Evolutionary conservation across 2,888 invertebrate genomes (phyloP).

Genomic region (Dryobotodes eremita): DNA sequence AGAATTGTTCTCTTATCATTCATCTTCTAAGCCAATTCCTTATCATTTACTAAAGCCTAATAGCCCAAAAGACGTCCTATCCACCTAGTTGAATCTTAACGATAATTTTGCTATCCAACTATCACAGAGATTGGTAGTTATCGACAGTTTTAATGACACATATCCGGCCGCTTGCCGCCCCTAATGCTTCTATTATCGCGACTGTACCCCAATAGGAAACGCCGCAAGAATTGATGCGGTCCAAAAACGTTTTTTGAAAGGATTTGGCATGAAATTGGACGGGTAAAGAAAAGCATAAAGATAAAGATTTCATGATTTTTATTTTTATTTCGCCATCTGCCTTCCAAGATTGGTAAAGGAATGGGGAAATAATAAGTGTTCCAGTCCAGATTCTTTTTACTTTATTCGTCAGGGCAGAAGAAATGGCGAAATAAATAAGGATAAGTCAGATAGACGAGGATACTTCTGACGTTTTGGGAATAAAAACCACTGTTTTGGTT

Average conservation of each 20-base stretch:
- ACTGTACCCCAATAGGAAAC: slow-evolving; percentile 5
- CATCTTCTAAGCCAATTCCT: neutral
- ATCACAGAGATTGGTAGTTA: slow-evolving; percentile 1
- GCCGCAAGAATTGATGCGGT: neutral
- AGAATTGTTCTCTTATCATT: neutral
- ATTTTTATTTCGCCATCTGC: slow-evolving; percentile 28
- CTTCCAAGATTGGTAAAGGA: neutral
- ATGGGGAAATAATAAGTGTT: slow-evolving; percentile 32
- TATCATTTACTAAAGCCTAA: slow-evolving; percentile 6
- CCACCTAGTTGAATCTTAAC: slow-evolving; percentile 19
- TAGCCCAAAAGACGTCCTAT: neutral
- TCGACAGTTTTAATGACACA: slow-evolving; percentile 11
- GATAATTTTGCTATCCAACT: neutral
- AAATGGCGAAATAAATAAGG: neutral
- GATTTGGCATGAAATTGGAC: slow-evolving; percentile 23
- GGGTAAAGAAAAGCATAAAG: neutral
- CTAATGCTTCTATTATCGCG: slow-evolving; percentile 40
- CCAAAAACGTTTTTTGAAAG: slow-evolving; percentile 7
- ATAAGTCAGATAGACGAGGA: neutral
- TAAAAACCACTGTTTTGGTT: neutral
- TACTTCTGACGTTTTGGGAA: neutral
- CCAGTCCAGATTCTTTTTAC: slow-evolving; percentile 3
- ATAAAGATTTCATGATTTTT: neutral
- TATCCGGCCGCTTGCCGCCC: slow-evolving; percentile 12
- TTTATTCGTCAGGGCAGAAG: neutral